These are phyloP conservation scores for Tonatia bakeri DNA, from an alignment of 2,113 vertebrate genomes.

Conservation along the genomic window DNA sequence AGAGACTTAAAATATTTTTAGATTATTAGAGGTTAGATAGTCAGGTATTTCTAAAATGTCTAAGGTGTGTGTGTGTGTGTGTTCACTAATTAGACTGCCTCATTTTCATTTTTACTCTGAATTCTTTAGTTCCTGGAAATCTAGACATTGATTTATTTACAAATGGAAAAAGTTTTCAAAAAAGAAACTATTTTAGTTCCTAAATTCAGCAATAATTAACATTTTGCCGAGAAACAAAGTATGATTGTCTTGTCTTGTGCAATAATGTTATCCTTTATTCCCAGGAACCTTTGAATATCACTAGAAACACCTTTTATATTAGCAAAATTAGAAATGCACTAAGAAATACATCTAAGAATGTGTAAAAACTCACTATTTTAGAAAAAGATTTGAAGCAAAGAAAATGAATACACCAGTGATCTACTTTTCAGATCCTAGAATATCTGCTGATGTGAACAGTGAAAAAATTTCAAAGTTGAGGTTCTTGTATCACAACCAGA, in stretches of 20 bases:
- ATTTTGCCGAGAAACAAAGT: not conserved
- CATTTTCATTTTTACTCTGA: not conserved
- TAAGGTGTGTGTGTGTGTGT: not conserved
- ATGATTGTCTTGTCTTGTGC: conserved; percentile 5
- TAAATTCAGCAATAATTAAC: not conserved
- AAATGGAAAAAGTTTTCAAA: not conserved
- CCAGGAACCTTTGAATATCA: conserved; percentile 5
- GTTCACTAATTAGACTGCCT: not conserved
- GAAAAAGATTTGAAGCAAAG: conserved; percentile 21
- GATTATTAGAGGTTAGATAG: not conserved
- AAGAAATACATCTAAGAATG: not conserved
- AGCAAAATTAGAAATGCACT: not conserved
- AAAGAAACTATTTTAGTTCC: not conserved
- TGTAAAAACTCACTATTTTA: not conserved
- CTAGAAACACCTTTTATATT: conserved; percentile 19
- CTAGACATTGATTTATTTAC: not conserved
- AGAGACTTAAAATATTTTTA: not conserved
- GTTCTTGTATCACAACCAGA: conserved; percentile 51
- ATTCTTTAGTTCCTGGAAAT: not conserved
- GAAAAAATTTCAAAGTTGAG: conserved; percentile 31
- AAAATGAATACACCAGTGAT: conserved; percentile 21
- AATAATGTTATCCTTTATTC: not conserved
- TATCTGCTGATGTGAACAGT: not conserved
- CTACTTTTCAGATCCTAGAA: conserved; percentile 38
- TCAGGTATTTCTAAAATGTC: not conserved